phyloP scores from a whole-genome alignment of 2,888 invertebrate genomes.

The Catocala sponsa region DNA sequence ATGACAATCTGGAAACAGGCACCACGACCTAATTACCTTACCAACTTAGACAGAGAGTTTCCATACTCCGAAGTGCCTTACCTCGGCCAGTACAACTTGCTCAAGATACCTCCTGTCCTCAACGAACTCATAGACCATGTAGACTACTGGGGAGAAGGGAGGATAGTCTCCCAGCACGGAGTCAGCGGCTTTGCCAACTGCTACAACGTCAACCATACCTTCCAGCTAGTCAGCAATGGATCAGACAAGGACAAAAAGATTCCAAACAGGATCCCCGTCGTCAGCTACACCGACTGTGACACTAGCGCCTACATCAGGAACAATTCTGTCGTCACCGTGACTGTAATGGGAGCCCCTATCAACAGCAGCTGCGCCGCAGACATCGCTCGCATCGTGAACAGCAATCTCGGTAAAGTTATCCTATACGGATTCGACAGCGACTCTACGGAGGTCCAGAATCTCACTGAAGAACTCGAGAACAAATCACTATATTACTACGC shows the following conservation, averaged over 20 bases:
- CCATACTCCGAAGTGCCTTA: constrained; percentile 67
- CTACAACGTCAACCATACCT: constrained; percentile 64
- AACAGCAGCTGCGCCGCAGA: constrained; percentile 62
- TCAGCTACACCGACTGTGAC: constrained; percentile 56
- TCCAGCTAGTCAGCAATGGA: constrained; percentile 63
- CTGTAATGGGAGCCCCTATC: constrained; percentile 64
- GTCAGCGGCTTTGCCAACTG: constrained; percentile 58
- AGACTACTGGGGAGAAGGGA: constrained; percentile 70
- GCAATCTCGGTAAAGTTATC: constrained; percentile 54
- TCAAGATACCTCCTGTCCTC: constrained; percentile 51
- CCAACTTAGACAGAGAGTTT: constrained; percentile 54
- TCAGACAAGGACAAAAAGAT: constrained; percentile 58
- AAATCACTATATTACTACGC: constrained; percentile 48
- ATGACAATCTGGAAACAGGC: constrained; percentile 37
- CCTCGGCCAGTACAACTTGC: constrained; percentile 60
- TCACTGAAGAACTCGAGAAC: constrained; percentile 44
- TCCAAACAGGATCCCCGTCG: constrained; percentile 64
- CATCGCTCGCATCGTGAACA: constrained; percentile 61
- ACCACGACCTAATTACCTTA: constrained; percentile 54
- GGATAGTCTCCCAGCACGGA: constrained; percentile 38
- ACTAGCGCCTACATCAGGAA: constrained; percentile 62
- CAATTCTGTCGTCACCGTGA: constrained; percentile 57
- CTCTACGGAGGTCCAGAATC: constrained; percentile 50
- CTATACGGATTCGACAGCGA: constrained; percentile 54
- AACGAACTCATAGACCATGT: constrained; percentile 54